Percentiles rank a stretch among this genome's conserved stretches.
phyloP scores from a whole-genome alignment of 2,113 vertebrate species.

The Dipodomys stephensi region DNA sequence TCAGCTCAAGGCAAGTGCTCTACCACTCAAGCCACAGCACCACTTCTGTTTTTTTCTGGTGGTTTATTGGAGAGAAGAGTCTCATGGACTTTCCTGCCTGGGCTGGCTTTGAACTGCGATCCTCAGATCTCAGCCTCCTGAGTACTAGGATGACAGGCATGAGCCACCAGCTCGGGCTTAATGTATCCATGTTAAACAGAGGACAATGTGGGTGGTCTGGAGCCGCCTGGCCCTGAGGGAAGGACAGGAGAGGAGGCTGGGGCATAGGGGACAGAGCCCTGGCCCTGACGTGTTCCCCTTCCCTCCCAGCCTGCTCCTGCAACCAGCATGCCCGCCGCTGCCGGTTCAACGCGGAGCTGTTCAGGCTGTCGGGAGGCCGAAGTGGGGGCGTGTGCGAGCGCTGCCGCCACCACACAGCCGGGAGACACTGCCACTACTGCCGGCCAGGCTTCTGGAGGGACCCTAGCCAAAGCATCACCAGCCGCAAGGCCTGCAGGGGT shows the following conservation, averaged over 20 bases:
- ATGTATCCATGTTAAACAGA: not conserved
- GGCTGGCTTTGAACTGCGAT: no score
- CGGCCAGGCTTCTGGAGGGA: conserved; percentile 92
- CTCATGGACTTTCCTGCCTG: no score
- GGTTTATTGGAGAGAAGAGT: no score
- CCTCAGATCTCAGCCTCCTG: no score
- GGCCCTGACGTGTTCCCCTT: not conserved
- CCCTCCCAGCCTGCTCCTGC: conserved; percentile 90
- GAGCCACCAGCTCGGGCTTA: no score
- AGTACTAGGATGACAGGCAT: no score
- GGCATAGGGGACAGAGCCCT: fast-evolving
- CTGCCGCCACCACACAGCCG: conserved; percentile 93
- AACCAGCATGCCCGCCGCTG: conserved; percentile 93
- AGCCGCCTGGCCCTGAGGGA: not conserved
- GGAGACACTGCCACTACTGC: conserved; percentile 95
- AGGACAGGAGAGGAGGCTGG: not conserved
- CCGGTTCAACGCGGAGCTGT: conserved; percentile 93
- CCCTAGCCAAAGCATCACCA: conserved; percentile 87
- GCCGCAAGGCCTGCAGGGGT: conserved; percentile 93
- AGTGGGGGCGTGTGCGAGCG: conserved; percentile 94
- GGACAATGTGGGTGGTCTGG: not conserved
- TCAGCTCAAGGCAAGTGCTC: no score
- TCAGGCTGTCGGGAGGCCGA: conserved; percentile 91
- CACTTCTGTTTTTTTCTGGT: no score
- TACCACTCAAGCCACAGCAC: no score